Conservation (phyloP, 2,797 vertebrate species). For the Macropodus opercularis region DNA sequence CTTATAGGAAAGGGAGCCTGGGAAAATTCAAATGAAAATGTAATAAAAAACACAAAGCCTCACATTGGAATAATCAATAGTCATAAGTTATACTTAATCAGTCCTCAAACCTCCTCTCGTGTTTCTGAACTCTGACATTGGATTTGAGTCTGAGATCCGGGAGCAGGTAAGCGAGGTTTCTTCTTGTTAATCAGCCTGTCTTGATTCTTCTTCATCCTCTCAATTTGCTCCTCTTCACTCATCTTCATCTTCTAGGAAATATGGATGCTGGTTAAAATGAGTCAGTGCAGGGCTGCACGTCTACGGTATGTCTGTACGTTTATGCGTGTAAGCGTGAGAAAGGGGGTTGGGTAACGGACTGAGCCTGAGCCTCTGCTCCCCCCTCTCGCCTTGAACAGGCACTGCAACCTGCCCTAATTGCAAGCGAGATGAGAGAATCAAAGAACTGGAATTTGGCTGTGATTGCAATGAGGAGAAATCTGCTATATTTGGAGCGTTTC, state of each 20-base stretch:
- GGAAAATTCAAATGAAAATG: conserved; percentile 14
- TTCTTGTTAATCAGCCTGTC: conserved; percentile 67
- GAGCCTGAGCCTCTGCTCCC: conserved; percentile 55
- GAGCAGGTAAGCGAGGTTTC: conserved; percentile 51
- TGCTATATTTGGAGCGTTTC: conserved; percentile 64
- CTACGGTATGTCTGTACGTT: not conserved
- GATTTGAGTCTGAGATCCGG: conserved; percentile 20
- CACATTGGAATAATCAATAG: too few relatives aligned
- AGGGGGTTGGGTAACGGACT: conserved; percentile 47
- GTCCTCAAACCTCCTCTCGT: conserved; percentile 66
- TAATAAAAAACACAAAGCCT: too few relatives aligned
- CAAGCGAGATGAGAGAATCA: conserved; percentile 64
- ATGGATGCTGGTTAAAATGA: conserved; percentile 23
- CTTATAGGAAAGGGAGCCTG: conserved; percentile 74
- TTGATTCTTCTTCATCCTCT: conserved; percentile 72
- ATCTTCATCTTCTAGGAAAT: conserved; percentile 68
- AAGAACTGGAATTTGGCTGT: conserved; percentile 71
- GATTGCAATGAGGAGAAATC: conserved; percentile 61
- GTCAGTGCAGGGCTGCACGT: too few relatives aligned
- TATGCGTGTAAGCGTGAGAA: conserved; percentile 26
- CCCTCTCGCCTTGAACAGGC: conserved; percentile 42
- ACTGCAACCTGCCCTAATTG: conserved; percentile 77
- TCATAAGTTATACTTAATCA: conserved; percentile 1
- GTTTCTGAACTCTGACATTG: conserved; percentile 61
- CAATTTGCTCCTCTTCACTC: conserved; percentile 76